Evolutionary conservation across 1,140 invertebrate species (phyloP), one percentile per base, ranked within the genome.

Genomic region (Lepidotrigona ventralis): DNA sequence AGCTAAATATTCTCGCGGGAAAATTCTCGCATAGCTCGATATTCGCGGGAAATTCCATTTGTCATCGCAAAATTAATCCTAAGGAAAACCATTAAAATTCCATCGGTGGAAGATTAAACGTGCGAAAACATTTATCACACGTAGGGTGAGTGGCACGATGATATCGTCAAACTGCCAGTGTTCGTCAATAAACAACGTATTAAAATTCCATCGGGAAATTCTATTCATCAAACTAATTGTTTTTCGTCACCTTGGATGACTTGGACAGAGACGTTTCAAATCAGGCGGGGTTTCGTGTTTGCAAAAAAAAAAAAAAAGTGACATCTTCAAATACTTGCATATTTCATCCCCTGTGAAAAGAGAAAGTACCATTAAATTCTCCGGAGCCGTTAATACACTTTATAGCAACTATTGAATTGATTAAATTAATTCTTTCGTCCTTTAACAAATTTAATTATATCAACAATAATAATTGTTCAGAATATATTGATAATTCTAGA

Each of bases 81-180:
- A 74, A 74, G 72, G 72, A 74, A 46, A 74, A 74, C 72, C 53
- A 74, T 74, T 74, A 74, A 74, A 74, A 74, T 74, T 74, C 72
- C 72, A 56, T 74, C 26, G 72, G 26, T 12, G 72, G 53, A 23
- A 74, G 51, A 74, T 74, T 74, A 56, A 74, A 74, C 72, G 72
- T 74, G 72, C 72, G 72, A 74, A 74, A 74, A 74, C 72, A 74
- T 74, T 74, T 74, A 74, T 74, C 72, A 74, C 72, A 74, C 72
- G 72, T n/a, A 23, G 51, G 14, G 51, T 15, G 72, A 56, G 26
- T 74, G 72, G 53, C 53, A 56, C 53, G 72, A 74, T 74, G 72
- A 74, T 74, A 74, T 74, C 53, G 72, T 26, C 72, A 21, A 74
- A 33, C 26, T 74, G 51, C 53, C 72, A 74, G 53, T 74, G 53